Conservation (phyloP, 2,113 vertebrate genomes). For the Sceloporus undulatus region DNA sequence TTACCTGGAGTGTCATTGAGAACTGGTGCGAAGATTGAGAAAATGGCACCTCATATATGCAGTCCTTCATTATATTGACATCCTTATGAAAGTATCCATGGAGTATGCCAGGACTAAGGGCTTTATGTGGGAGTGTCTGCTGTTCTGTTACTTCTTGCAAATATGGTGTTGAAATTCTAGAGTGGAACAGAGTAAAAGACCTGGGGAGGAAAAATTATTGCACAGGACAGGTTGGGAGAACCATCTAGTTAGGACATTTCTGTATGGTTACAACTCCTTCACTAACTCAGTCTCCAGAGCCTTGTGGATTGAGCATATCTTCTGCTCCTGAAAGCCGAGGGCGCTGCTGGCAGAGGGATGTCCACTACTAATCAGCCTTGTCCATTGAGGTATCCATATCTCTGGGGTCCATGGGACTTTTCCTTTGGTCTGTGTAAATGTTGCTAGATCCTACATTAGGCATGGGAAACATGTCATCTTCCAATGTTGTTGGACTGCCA, state of each 20-base stretch:
- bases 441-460: neutral
- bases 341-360: neutral
- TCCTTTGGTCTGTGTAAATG: neutral
- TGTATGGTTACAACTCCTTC: neutral
- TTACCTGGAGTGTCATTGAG: neutral
- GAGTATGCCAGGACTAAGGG: neutral
- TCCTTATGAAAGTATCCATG: neutral
- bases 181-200: neutral
- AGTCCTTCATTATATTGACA: neutral
- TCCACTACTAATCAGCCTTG: neutral
- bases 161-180: neutral
- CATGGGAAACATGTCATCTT: too few relatives aligned
- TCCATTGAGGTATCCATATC: neutral
- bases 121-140: too few relatives aligned
- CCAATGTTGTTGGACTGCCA: too few relatives aligned
- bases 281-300: neutral
- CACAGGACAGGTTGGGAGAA: neutral
- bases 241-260: neutral
- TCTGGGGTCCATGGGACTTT: neutral
- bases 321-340: neutral
- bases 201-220: neutral
- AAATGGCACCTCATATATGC: neutral
- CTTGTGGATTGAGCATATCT: neutral
- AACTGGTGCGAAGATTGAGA: too few relatives aligned
- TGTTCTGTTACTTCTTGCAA: too few relatives aligned